Base-by-base conservation (phyloP, 2,888 invertebrate species). In the Podotricha telesiphe region DNA sequence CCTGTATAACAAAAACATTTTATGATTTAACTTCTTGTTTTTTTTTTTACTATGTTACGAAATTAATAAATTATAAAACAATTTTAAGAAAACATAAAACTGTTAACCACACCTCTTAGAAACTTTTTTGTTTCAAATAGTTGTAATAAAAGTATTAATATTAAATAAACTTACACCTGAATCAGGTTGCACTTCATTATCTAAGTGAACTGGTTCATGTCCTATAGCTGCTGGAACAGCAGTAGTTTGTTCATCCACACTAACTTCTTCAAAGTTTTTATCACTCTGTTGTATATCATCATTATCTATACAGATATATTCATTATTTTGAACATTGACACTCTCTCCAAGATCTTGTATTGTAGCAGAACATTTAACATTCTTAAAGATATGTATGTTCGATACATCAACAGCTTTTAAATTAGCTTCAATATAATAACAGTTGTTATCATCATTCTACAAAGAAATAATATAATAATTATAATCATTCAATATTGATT, bases 141-240 rank as follows among this genome's bases (percentile, higher is more conserved):
- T 34, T 55, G 34, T 55, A 11, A 20, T 10, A 56, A 37, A 37
- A 56, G 7, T 19, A 37, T 7, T 40, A 37, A 58, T 58, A 15
- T 58, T 15, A n/a, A 20, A 59, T 11, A 42, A 59, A 34, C 89
- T 86, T 68, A 92, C 91, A 68, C 76, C 82, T 70, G 83, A 77
- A 67, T 87, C 81, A 0, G 83, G 77, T 67, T 90, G 85, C 0
- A 91, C 86, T 80, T 92, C 91, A 82, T 89, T 92, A 68, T 86
- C 87, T 19, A 91, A 82, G 67, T 85, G 82, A 0, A 91, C 77
- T 0, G 88, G 86, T 66, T 73, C 76, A 59, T 82, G 78, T 3
- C 75, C 77, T 58, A 74, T 61, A 1, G 70, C 67, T 22, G 28
- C 11, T 7, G 76, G 56, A 59, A 83, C 83, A 0, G 75, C 74